phyloP scores from a whole-genome alignment of 92 coral and sea anemone genomes.

The Galaxea fascicularis region DNA sequence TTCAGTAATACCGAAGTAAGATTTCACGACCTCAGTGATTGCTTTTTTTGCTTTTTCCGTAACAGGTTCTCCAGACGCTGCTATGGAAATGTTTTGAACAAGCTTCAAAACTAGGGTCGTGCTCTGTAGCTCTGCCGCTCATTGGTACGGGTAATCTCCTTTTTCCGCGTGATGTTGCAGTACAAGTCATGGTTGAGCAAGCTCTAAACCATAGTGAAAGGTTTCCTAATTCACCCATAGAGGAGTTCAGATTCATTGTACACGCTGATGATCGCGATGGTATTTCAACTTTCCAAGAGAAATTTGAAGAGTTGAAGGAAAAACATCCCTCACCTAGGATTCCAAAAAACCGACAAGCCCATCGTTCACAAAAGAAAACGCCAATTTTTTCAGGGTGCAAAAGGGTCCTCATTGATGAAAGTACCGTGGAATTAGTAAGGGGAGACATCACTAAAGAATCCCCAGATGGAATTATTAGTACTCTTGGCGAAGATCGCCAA shows the following conservation, averaged over 20 bases:
- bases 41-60: neutral
- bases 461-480: slow-evolving; percentile 44
- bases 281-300: slow-evolving; percentile 2
- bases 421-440: slow-evolving; percentile 26
- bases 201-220: neutral
- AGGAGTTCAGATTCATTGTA: slow-evolving; percentile 28
- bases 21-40: neutral
- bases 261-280: slow-evolving; percentile 13
- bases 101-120: slow-evolving; percentile 4
- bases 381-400: neutral
- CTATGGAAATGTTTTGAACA: slow-evolving; percentile 34
- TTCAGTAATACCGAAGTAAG: too few species aligned
- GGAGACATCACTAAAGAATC: slow-evolving; percentile 56
- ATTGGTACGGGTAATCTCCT: slow-evolving; percentile 42
- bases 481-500: slow-evolving; percentile 29
- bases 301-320: slow-evolving; percentile 2
- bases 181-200: slow-evolving; percentile 23
- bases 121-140: slow-evolving; percentile 39
- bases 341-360: too few species aligned
- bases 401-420: neutral
- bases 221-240: slow-evolving; percentile 5
- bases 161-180: slow-evolving; percentile 22
- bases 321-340: too few species aligned
- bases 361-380: neutral
- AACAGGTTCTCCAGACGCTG: slow-evolving; percentile 50